phyloP scores from a whole-genome alignment of 2,888 invertebrate genomes.

The Nemurella pictetii region DNA sequence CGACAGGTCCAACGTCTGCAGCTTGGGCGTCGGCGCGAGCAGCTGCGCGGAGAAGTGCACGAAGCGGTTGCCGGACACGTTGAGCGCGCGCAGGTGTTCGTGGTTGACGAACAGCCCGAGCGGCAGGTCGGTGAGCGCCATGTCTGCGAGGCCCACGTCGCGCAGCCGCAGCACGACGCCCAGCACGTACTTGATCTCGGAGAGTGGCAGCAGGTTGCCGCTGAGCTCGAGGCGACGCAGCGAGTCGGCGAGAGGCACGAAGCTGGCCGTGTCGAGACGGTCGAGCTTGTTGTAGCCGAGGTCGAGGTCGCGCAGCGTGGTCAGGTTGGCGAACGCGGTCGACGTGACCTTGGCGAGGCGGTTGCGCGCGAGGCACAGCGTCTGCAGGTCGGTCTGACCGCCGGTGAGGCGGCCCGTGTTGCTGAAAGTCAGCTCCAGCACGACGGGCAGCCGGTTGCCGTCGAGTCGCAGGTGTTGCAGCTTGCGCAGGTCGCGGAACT shows the following conservation, averaged over 20 bases:
- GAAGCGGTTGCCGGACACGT: conserved; percentile 74
- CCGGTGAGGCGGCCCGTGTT: conserved; percentile 52
- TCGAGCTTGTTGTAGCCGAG: conserved; percentile 76
- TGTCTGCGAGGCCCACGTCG: conserved; percentile 62
- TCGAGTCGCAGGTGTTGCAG: conserved; percentile 69
- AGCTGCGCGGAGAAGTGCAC: conserved; percentile 60
- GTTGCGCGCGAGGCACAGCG: conserved; percentile 68
- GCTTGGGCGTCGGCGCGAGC: conserved; percentile 59
- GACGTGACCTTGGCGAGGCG: conserved; percentile 74
- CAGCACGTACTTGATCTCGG: conserved; percentile 61
- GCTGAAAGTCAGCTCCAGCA: conserved; percentile 71
- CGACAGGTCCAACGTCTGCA: conserved; percentile 72
- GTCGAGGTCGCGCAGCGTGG: conserved; percentile 69
- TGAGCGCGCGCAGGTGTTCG: conserved; percentile 65
- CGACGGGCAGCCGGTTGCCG: conserved; percentile 76
- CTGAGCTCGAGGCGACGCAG: conserved; percentile 69
- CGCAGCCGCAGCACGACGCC: conserved; percentile 59
- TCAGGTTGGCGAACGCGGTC: conserved; percentile 72
- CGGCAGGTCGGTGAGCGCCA: conserved; percentile 61
- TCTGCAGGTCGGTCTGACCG: conserved; percentile 53
- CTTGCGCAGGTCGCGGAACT: conserved; percentile 69
- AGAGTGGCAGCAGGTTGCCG: conserved; percentile 64
- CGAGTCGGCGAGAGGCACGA: conserved; percentile 63
- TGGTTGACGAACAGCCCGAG: conserved; percentile 62
- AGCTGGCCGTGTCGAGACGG: conserved; percentile 64